Conservation (phyloP, 2,797 vertebrate species). For the Xerus rutilus region DNA sequence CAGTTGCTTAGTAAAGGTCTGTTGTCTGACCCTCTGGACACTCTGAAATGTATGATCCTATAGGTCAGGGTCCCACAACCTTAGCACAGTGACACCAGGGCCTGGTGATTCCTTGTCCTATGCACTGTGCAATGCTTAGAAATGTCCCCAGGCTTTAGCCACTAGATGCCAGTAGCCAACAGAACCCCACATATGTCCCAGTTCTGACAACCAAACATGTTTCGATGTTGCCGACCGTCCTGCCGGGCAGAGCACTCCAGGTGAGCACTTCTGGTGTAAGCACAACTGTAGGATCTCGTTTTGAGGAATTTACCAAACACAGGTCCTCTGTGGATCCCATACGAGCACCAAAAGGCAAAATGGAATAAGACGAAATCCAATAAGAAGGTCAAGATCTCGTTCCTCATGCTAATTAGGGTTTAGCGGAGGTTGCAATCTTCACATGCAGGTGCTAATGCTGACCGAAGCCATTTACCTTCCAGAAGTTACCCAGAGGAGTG, state of each 20-base stretch:
- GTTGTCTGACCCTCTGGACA: neutral
- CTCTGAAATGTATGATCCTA: accelerated
- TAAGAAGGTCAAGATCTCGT: neutral
- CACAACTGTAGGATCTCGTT: neutral
- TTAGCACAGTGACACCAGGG: accelerated
- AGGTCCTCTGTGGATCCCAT: neutral
- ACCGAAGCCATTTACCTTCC: neutral
- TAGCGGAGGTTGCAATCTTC: neutral
- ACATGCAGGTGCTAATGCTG: neutral
- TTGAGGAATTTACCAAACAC: neutral
- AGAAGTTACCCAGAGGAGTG: slow-evolving; percentile 40
- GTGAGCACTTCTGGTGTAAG: neutral
- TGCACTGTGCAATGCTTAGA: neutral
- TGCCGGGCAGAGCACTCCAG: neutral
- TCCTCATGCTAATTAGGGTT: neutral
- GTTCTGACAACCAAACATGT: neutral
- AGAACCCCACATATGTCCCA: neutral
- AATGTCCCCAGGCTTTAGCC: neutral
- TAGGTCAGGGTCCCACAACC: too few relatives aligned
- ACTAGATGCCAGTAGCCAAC: neutral
- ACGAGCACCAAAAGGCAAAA: neutral
- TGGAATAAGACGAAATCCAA: neutral
- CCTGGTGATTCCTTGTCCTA: neutral
- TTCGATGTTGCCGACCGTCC: neutral
- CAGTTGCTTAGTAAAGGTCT: neutral